phyloP scores from a whole-genome alignment of 2,797 vertebrate genomes.

The Chaetophractus vellerosus region DNA sequence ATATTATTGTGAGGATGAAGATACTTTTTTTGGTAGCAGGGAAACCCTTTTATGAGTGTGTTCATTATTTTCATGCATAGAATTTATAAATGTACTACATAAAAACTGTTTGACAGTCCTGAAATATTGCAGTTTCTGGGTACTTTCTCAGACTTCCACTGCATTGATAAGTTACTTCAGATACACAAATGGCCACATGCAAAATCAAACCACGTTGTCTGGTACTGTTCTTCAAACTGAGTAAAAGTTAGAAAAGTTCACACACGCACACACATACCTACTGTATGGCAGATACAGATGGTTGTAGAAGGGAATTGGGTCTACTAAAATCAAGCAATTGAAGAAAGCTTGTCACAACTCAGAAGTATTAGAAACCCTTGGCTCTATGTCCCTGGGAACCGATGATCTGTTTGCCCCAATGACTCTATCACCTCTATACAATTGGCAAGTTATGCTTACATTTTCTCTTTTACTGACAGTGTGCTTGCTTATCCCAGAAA shows the following conservation, averaged over 20 bases:
- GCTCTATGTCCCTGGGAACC: background rate
- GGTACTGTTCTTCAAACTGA: constrained; percentile 37
- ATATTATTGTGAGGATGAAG: constrained; percentile 23
- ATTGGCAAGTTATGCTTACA: background rate
- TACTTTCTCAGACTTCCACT: constrained; percentile 21
- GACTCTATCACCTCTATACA: background rate
- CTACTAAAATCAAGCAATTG: background rate
- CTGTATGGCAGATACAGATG: background rate
- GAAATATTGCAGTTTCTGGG: background rate
- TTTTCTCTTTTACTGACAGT: background rate
- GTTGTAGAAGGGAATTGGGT: background rate
- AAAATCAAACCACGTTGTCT: background rate
- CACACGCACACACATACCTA: background rate
- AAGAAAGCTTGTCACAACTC: background rate
- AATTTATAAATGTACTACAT: background rate
- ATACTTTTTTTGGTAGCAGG: constrained; percentile 28
- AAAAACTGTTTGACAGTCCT: background rate
- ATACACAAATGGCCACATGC: background rate
- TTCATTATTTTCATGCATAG: background rate
- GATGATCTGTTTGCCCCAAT: background rate
- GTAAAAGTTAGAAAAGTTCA: constrained; percentile 2
- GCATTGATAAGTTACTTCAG: constrained; percentile 43
- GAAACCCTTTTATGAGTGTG: background rate
- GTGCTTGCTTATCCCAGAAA: background rate
- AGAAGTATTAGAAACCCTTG: background rate